These are phyloP conservation scores for Apamea anceps DNA, from an alignment of 2,888 invertebrate genomes.

Conservation along the genomic window DNA sequence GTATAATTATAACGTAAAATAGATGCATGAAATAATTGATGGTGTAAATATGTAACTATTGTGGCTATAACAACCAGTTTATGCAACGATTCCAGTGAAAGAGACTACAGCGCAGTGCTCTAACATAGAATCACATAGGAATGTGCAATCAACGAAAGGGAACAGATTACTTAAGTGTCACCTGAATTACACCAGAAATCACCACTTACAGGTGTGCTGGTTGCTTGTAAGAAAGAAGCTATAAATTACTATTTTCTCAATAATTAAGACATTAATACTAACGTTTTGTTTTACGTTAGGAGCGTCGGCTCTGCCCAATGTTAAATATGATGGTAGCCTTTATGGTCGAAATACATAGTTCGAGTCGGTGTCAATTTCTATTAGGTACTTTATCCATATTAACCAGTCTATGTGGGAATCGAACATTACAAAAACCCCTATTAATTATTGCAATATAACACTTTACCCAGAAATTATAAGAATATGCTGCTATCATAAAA, in stretches of 20 bases:
- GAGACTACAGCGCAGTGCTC: neutral
- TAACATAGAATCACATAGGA: neutral
- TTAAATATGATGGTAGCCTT: too few relatives aligned
- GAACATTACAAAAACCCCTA: neutral
- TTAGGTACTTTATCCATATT: neutral
- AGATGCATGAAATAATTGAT: conserved; percentile 15
- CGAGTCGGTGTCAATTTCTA: neutral
- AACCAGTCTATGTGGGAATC: neutral
- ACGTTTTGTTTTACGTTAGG: neutral
- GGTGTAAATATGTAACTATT: conserved; percentile 9
- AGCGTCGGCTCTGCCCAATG: neutral
- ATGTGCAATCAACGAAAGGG: conserved; percentile 33
- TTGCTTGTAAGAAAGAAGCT: conserved; percentile 3
- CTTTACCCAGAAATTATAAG: neutral
- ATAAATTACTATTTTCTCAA: neutral
- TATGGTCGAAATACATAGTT: neutral
- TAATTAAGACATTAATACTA: neutral
- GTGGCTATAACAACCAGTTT: conserved; percentile 1
- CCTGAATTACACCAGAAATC: conserved; percentile 10
- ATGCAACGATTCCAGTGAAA: conserved; percentile 30
- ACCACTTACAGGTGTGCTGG: neutral
- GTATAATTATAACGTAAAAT: conserved; percentile 28
- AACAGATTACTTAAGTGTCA: conserved; percentile 27
- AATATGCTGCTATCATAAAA: neutral
- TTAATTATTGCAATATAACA: neutral